Percentiles rank a stretch among this genome's conserved stretches.
Conservation (phyloP, 2,797 vertebrate genomes). For the Rhincodon typus region DNA sequence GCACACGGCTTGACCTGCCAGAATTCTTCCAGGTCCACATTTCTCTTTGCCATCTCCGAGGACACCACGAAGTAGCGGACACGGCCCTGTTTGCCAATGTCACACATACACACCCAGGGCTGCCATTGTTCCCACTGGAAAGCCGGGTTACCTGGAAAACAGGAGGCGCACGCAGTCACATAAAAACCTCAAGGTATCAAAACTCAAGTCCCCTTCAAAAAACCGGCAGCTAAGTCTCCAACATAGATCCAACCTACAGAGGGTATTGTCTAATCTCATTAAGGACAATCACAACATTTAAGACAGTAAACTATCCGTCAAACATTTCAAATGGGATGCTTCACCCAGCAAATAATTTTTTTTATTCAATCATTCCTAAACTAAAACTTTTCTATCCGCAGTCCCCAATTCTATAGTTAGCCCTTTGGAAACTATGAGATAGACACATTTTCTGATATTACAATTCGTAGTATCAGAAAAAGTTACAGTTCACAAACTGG, state of each 20-base stretch:
- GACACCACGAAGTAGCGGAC: conserved; percentile 43
- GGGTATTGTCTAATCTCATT: not conserved
- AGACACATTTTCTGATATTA: not conserved
- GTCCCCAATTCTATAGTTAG: not conserved
- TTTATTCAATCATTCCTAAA: not conserved
- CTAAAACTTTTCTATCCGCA: not conserved
- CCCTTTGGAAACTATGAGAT: not conserved
- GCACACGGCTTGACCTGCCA: conserved; percentile 42
- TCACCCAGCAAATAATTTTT: not conserved
- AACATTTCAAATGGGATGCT: not conserved
- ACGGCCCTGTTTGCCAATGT: conserved; percentile 41
- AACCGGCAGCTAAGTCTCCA: not conserved
- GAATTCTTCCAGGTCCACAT: conserved; percentile 29
- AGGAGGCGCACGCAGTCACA: not conserved
- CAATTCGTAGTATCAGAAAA: not conserved
- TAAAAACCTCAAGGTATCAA: not conserved
- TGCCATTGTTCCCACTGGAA: conserved; percentile 43
- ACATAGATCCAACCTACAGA: too few species aligned
- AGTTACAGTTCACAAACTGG: not conserved
- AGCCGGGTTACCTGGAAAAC: not conserved
- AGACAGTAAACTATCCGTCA: not conserved
- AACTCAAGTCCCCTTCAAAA: not conserved
- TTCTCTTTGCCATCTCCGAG: not conserved
- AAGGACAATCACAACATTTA: not conserved
- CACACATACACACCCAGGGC: conserved; percentile 44